A percentile compares a stretch with the other conserved stretches of the same genome.
Conservation (phyloP, 2,888 invertebrate species). For the Clanis bilineata region DNA sequence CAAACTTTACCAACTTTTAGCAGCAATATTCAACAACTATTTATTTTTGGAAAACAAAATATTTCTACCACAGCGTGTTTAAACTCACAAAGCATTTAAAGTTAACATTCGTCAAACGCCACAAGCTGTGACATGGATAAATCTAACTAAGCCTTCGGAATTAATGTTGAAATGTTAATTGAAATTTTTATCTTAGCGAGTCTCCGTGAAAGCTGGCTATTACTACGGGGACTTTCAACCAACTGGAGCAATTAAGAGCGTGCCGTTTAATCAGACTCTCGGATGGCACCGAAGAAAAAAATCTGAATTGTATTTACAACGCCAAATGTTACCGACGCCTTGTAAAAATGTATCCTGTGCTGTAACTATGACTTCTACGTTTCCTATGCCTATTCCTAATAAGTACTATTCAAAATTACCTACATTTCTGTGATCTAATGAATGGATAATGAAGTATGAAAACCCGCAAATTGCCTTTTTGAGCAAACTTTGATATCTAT, state of each 20-base stretch:
- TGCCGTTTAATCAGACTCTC: slow-evolving; percentile 36
- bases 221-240: slow-evolving; percentile 32
- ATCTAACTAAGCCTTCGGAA: slow-evolving; percentile 27
- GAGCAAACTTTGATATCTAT: no score
- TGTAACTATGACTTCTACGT: background rate
- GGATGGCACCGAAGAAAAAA: slow-evolving; percentile 24
- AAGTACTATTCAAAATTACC: no score
- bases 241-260: slow-evolving; percentile 38
- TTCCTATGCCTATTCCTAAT: background rate
- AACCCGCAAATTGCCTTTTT: no score
- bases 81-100: background rate
- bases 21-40: no score
- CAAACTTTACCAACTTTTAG: no score
- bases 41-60: no score
- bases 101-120: slow-evolving; percentile 14
- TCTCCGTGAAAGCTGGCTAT: slow-evolving; percentile 23
- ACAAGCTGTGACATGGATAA: slow-evolving; percentile 22
- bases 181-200: slow-evolving; percentile 43
- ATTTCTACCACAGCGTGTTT: background rate
- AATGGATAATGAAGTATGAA: no score
- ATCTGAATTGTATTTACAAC: slow-evolving; percentile 20
- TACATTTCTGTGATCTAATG: no score
- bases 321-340: slow-evolving; percentile 16
- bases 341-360: background rate
- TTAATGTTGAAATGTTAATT: slow-evolving; percentile 41